Evolutionary conservation across 2,113 vertebrate species (phyloP).

Genomic region (Toxostoma redivivum): DNA sequence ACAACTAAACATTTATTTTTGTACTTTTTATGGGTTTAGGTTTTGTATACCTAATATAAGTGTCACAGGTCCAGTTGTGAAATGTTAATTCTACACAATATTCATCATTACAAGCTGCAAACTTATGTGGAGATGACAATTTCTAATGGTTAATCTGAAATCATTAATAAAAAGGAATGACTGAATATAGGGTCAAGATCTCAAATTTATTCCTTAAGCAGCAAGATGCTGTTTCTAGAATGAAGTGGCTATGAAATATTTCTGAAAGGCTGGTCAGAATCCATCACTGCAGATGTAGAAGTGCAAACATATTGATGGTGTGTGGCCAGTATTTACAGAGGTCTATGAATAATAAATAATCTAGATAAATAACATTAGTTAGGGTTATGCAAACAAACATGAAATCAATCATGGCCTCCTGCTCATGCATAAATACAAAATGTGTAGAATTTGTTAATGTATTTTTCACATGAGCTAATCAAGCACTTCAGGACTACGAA

Average conservation of each 20-base stretch:
- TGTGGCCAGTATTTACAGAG: background rate
- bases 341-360: slow-evolving; percentile 2
- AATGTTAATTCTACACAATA: background rate
- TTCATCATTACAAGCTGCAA: background rate
- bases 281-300: background rate
- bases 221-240: background rate
- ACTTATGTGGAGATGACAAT: background rate
- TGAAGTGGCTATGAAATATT: background rate
- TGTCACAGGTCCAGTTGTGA: background rate
- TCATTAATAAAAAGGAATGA: background rate
- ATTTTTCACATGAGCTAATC: background rate
- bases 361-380: background rate
- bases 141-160: background rate
- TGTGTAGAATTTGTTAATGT: background rate
- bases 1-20: background rate
- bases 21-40: background rate
- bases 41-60: background rate
- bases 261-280: background rate
- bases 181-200: background rate
- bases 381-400: background rate
- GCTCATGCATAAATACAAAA: background rate
- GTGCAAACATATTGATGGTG: background rate
- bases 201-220: background rate
- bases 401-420: background rate
- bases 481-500: background rate